phyloP scores from a whole-genome alignment of 2,797 vertebrate species.

The Loris lydekkerianus region DNA sequence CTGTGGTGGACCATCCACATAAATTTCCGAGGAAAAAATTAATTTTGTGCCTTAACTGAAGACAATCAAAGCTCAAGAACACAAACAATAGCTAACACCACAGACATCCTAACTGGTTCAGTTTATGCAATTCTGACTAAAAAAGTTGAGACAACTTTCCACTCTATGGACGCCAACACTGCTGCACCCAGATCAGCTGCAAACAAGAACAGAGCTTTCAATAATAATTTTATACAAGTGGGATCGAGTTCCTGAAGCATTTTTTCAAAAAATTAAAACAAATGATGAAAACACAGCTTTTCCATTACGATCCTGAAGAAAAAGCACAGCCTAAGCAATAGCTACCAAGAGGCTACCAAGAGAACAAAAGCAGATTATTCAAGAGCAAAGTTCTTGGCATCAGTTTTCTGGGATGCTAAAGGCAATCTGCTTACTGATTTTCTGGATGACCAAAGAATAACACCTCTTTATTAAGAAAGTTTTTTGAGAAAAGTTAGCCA shows the following conservation, averaged over 20 bases:
- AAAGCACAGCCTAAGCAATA: neutral
- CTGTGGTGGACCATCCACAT: neutral
- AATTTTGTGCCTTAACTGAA: neutral
- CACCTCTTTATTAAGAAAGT: neutral
- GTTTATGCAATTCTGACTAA: neutral
- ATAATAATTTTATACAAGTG: neutral
- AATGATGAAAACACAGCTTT: neutral
- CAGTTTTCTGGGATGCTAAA: neutral
- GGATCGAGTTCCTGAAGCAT: neutral
- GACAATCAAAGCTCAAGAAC: neutral
- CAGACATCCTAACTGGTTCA: neutral
- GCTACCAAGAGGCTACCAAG: neutral
- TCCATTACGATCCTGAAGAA: no score
- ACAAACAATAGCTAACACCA: neutral
- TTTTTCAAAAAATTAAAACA: neutral
- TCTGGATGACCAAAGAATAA: neutral
- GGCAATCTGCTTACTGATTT: neutral
- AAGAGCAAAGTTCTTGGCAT: neutral
- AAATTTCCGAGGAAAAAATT: neutral
- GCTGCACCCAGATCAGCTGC: neutral
- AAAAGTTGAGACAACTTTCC: neutral
- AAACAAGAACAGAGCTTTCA: neutral
- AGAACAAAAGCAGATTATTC: neutral
- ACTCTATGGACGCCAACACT: neutral
- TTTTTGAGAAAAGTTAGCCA: neutral